phyloP scores from a whole-genome alignment of 2,797 vertebrate genomes.

The Trachurus trachurus region DNA sequence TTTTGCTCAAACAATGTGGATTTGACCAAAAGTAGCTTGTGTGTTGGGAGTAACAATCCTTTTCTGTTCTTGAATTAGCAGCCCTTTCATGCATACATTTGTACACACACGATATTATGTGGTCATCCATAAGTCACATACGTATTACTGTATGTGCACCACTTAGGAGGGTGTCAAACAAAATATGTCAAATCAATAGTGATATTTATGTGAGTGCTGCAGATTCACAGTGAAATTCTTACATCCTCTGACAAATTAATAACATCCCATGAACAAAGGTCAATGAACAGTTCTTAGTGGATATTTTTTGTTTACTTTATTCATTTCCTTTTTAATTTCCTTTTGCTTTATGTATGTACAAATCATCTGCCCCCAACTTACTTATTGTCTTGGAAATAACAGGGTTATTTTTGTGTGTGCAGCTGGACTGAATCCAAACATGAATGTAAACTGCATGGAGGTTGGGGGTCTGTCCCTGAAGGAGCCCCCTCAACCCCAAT shows the following conservation, averaged over 20 bases:
- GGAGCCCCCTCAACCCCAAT: slow-evolving; percentile 96
- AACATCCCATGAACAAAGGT: not conserved
- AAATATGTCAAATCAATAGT: not conserved
- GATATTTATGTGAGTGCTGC: not conserved
- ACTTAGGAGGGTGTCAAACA: not conserved
- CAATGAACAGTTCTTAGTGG: not conserved
- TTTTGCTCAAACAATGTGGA: not conserved
- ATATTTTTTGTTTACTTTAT: not conserved
- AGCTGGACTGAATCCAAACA: slow-evolving; percentile 97
- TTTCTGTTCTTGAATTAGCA: not conserved
- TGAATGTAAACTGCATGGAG: slow-evolving; percentile 98
- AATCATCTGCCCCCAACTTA: not conserved
- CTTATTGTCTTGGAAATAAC: not conserved
- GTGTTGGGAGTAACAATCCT: not conserved
- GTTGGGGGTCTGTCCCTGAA: slow-evolving; percentile 94
- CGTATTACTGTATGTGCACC: not conserved
- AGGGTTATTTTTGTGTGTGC: slow-evolving; percentile 12
- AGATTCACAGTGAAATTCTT: not conserved
- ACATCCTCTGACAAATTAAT: not conserved
- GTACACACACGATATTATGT: not conserved
- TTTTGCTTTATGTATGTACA: not conserved
- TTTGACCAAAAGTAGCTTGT: not conserved
- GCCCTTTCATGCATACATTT: not conserved
- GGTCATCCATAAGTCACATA: not conserved
- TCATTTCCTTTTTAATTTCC: not conserved